These are phyloP conservation scores for Capromys pilorides DNA, from an alignment of 2,797 vertebrate species.

Conservation along the genomic window DNA sequence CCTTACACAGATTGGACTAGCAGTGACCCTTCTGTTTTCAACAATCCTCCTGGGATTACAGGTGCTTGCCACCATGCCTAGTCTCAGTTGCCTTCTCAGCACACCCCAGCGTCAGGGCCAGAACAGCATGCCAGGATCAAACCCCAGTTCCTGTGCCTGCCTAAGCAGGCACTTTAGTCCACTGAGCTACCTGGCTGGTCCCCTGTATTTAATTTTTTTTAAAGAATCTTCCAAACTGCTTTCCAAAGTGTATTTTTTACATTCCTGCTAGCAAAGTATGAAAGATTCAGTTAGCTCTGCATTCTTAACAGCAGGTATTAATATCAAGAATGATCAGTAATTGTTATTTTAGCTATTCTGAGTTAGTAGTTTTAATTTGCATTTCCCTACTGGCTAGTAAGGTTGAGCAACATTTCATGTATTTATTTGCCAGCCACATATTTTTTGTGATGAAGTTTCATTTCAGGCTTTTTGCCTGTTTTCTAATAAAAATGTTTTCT, in stretches of 20 bases:
- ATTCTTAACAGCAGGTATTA: background rate
- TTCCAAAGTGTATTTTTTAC: conserved; percentile 11
- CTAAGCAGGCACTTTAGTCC: no score
- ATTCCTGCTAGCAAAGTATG: background rate
- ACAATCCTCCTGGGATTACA: no score
- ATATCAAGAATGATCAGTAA: conserved; percentile 4
- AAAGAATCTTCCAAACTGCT: conserved; percentile 20
- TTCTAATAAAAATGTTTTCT: conserved; percentile 12
- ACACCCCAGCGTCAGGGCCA: no score
- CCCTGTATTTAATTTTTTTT: no score
- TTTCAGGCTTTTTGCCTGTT: conserved; percentile 37
- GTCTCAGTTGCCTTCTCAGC: no score
- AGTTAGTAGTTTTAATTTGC: conserved; percentile 17
- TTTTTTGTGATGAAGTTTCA: conserved; percentile 20
- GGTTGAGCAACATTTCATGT: background rate
- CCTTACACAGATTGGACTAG: no score
- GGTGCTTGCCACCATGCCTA: no score
- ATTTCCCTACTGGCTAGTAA: background rate
- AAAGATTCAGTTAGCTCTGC: background rate
- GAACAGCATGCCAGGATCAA: no score
- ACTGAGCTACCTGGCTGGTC: no score
- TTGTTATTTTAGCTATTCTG: conserved; percentile 33
- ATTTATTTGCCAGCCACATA: background rate
- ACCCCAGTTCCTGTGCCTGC: no score
- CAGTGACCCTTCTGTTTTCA: no score